Percentiles rank a stretch among this genome's conserved stretches.
Evolutionary conservation across 2,113 vertebrate species (phyloP).

Genomic region (Percopsis transmontana): DNA sequence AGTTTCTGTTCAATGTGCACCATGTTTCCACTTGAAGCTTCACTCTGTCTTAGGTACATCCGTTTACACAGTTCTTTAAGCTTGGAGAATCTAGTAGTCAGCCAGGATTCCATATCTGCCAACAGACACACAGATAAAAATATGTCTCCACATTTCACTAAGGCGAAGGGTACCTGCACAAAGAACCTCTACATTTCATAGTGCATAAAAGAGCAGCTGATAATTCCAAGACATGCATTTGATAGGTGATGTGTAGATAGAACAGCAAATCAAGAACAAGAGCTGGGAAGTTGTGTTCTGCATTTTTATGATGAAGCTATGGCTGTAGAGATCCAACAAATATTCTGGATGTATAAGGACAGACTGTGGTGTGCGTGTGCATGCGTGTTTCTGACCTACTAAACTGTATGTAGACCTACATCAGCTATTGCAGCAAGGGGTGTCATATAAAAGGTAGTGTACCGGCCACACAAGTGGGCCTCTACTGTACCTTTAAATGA

Average conservation of each 20-base stretch:
- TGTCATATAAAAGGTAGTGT: too few relatives aligned
- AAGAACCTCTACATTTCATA: neutral
- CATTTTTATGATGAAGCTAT: too few relatives aligned
- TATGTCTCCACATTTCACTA: conserved; percentile 4
- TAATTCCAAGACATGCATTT: conserved; percentile 3
- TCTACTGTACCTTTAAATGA: too few relatives aligned
- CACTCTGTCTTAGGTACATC: conserved; percentile 81
- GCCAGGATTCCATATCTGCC: conserved; percentile 84
- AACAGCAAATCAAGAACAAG: neutral
- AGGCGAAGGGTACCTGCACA: neutral
- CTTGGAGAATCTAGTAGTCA: conserved; percentile 84
- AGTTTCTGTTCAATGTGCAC: conserved; percentile 90
- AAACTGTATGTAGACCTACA: too few relatives aligned
- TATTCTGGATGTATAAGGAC: too few relatives aligned
- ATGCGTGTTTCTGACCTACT: too few relatives aligned
- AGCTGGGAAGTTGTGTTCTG: too few relatives aligned
- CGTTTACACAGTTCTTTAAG: conserved; percentile 81
- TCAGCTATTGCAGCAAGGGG: too few relatives aligned
- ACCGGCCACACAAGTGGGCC: too few relatives aligned
- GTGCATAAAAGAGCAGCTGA: neutral
- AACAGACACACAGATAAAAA: neutral
- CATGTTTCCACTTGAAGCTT: conserved; percentile 83
- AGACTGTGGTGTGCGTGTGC: neutral
- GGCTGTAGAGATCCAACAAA: too few relatives aligned
- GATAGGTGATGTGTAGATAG: neutral